phyloP scores from a whole-genome alignment of 2,888 invertebrate species.

The Meganola albula region DNA sequence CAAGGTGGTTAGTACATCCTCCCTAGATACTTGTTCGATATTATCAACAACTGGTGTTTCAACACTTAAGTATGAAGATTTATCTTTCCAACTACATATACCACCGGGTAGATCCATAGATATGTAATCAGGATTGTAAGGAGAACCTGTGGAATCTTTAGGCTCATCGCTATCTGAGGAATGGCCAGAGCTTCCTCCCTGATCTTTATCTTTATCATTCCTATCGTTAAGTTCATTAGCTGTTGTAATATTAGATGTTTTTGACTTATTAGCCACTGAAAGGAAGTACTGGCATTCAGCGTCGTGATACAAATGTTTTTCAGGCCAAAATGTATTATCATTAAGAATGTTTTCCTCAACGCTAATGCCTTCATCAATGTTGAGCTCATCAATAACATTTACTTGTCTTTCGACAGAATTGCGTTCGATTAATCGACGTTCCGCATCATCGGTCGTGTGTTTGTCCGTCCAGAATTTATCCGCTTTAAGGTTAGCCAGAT shows the following conservation, averaged over 20 bases:
- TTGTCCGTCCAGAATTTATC: conserved; percentile 80
- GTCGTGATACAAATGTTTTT: conserved; percentile 80
- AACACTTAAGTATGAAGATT: conserved; percentile 85
- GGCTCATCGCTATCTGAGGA: conserved; percentile 60
- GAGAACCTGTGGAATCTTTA: conserved; percentile 45
- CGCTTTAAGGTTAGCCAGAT: conserved; percentile 54
- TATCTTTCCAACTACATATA: conserved; percentile 88
- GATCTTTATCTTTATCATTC: conserved; percentile 79
- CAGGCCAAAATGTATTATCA: conserved; percentile 79
- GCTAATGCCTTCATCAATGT: conserved; percentile 26
- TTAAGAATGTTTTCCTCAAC: conserved; percentile 49
- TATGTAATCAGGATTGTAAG: conserved; percentile 79
- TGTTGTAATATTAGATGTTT: conserved; percentile 37
- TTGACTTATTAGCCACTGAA: conserved; percentile 65
- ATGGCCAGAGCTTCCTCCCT: conserved; percentile 79
- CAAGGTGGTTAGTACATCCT: conserved; percentile 73
- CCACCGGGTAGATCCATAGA: conserved; percentile 87
- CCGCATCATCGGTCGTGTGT: conserved; percentile 77
- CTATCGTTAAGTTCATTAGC: conserved; percentile 55
- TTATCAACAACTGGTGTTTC: conserved; percentile 66
- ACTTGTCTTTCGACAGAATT: conserved; percentile 27
- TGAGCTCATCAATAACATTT: conserved; percentile 16
- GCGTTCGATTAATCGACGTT: conserved; percentile 49
- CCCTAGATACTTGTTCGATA: conserved; percentile 41
- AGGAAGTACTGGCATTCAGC: conserved; percentile 81